These are phyloP conservation scores for Drosophila sordidula DNA, from an alignment of 2,888 invertebrate species.

Conservation along the genomic window DNA sequence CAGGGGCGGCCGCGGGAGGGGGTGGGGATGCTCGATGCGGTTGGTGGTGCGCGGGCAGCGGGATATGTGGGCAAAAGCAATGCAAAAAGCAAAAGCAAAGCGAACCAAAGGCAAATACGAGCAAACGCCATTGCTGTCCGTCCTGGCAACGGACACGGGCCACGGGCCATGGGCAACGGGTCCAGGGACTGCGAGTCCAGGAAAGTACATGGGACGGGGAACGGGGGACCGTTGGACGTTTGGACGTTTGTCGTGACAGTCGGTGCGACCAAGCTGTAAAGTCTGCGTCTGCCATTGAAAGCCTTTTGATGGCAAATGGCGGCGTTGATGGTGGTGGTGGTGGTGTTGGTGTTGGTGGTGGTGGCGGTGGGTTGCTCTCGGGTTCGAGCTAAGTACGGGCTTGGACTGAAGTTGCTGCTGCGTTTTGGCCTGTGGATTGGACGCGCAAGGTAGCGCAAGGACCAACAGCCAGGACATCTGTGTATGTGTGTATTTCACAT, in stretches of 20 bases:
- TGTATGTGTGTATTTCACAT: slow-evolving; percentile 55
- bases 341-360: slow-evolving; percentile 3
- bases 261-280: slow-evolving; percentile 25
- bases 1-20: slow-evolving; percentile 10
- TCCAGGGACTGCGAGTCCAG: slow-evolving; percentile 15
- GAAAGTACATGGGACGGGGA: slow-evolving; percentile 28
- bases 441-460: slow-evolving; percentile 69
- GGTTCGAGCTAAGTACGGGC: slow-evolving; percentile 4
- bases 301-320: slow-evolving; percentile 68
- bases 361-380: slow-evolving; percentile 30
- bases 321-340: slow-evolving; percentile 22
- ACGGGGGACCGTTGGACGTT: slow-evolving; percentile 21
- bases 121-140: slow-evolving; percentile 75
- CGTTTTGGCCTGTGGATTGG: slow-evolving; percentile 44
- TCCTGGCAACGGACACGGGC: slow-evolving; percentile 57
- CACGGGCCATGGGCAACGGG: slow-evolving; percentile 11
- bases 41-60: slow-evolving; percentile 4
- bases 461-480: slow-evolving; percentile 44
- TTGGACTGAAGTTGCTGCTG: slow-evolving; percentile 32
- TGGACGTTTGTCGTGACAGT: slow-evolving; percentile 30
- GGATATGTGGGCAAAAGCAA: slow-evolving; percentile 8
- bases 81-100: slow-evolving; percentile 40
- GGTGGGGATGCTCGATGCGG: not conserved
- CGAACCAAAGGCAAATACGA: slow-evolving; percentile 50
- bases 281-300: slow-evolving; percentile 75